Evolutionary conservation across 1,140 invertebrate species (phyloP), one percentile per base, ranked within the genome.

Genomic region (Bombyx mori): DNA sequence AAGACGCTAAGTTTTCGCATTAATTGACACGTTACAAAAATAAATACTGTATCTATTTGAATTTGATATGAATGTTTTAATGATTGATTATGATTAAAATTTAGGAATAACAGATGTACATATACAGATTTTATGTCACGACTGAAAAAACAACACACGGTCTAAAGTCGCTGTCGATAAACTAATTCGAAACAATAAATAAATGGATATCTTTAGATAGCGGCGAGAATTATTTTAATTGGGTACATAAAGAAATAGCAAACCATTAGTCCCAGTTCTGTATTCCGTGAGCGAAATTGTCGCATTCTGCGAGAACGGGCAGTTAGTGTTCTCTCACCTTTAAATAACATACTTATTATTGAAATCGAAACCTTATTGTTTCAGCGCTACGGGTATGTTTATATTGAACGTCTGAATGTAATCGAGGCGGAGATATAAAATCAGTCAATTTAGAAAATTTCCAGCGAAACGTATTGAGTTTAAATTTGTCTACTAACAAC

Each of bases 221-320:
- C 54, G 49, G 48, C 42, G 47, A 57, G 50, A 58, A 51, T 57
- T 22, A 57, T 57, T 51, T 50, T 82, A 85, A 85, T 82, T 82
- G 82, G 78, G 67, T 69, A 77, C 71, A 78, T 73, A 78, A 80
- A 77, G 72, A 71, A 63, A 79, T 81, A 75, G 69, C 66, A 58
- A 71, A 70, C 63, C 75, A 81, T 81, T 80, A 77, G 76, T 75
- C 67, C 74, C 58, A 77, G 66, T 71, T 72, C 73, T 77, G 75
- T 77, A 81, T 78, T 77, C 76, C 74, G 77, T 80, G 71, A 76
- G 69, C 73, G 61, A 79, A 86, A 78, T 83, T 83, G 79, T 81
- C 72, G 77, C 82, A 78, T 82, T 81, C 76, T 77, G 73, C 68
- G 60, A 61, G 57, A 65, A 61, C 61, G 63, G 67, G 59, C 72